These are phyloP conservation scores for Cynocephalus volans DNA, from an alignment of 2,113 vertebrate genomes.

Conservation along the genomic window DNA sequence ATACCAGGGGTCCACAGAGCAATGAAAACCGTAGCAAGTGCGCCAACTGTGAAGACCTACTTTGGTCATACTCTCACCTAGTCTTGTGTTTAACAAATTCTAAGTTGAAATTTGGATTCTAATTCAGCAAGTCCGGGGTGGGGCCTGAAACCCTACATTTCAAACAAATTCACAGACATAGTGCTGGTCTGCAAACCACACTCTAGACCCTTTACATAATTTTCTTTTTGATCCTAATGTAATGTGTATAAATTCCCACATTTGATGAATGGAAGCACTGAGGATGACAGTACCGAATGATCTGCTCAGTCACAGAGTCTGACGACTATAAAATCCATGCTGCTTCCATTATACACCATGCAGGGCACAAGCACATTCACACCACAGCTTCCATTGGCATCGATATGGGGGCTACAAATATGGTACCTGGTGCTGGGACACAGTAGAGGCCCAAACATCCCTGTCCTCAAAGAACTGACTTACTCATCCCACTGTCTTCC, in stretches of 20 bases:
- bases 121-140: neutral
- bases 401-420: neutral
- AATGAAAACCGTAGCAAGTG: neutral
- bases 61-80: neutral
- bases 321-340: neutral
- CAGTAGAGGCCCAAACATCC: neutral
- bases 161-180: neutral
- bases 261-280: neutral
- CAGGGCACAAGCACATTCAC: neutral
- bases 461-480: neutral
- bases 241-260: neutral
- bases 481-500: neutral
- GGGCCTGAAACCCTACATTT: neutral
- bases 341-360: neutral
- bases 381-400: neutral
- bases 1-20: neutral
- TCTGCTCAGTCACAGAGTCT: neutral
- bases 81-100: neutral
- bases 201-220: neutral
- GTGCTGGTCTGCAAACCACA: neutral
- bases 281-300: neutral
- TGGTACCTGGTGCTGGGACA: neutral
- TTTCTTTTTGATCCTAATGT: neutral
- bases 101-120: neutral
- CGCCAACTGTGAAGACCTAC: neutral